phyloP scores from a whole-genome alignment of 2,888 invertebrate species.

The Brenthis hecate region DNA sequence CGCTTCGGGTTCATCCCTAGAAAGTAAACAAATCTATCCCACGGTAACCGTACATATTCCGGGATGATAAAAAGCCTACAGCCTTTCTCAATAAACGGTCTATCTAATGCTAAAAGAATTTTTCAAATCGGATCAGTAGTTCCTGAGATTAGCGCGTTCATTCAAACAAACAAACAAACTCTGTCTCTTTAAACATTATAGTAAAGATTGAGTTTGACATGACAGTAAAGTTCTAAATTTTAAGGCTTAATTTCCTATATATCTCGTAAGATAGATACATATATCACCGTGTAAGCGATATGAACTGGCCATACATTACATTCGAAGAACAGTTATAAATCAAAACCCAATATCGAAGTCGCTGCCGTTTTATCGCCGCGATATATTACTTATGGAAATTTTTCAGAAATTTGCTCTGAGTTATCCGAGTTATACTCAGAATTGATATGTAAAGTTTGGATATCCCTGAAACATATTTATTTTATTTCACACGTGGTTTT shows the following conservation, averaged over 20 bases:
- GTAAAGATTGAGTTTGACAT: not conserved
- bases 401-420: constrained; percentile 29
- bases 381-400: constrained; percentile 44
- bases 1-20: too few species aligned
- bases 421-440: constrained; percentile 19
- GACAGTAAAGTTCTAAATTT: not conserved
- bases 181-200: too few species aligned
- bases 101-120: too few species aligned
- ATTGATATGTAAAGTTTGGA: constrained; percentile 21
- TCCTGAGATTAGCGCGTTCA: too few species aligned
- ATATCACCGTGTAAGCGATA: constrained; percentile 34
- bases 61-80: too few species aligned
- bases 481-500: not conserved
- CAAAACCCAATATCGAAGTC: constrained; percentile 44
- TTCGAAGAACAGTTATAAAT: constrained; percentile 41
- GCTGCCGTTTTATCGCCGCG: constrained; percentile 41
- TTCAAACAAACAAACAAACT: too few species aligned
- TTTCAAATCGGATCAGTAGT: too few species aligned
- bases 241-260: constrained; percentile 3
- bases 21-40: too few species aligned
- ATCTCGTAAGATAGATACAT: constrained; percentile 16
- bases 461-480: not conserved
- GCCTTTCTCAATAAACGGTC: too few species aligned
- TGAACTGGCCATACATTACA: constrained; percentile 35
- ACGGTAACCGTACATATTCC: too few species aligned